Evolutionary conservation across 2,113 vertebrate genomes (phyloP).

Genomic region (Charina bottae): DNA sequence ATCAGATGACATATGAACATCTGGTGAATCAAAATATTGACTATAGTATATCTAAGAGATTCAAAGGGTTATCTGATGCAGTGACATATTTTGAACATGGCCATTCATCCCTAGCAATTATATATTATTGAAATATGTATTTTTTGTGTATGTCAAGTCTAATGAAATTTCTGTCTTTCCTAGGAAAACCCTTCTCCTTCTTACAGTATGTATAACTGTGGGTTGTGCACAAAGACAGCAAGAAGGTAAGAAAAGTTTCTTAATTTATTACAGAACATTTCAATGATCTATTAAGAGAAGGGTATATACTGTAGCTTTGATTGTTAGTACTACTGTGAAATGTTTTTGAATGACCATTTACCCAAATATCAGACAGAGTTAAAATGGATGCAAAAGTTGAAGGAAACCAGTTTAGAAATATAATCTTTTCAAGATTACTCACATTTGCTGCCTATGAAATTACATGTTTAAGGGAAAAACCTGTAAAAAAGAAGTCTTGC

Average conservation of each 20-base stretch:
- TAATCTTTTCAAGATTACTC: constrained; percentile 78
- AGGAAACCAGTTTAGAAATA: constrained; percentile 67
- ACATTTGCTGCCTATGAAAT: constrained; percentile 74
- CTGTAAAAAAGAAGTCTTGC: constrained; percentile 76
- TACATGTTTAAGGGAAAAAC: constrained; percentile 75
- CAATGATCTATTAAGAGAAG: constrained; percentile 26
- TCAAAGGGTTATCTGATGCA: neutral
- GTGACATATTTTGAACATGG: neutral
- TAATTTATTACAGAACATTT: constrained; percentile 21
- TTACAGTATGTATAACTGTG: constrained; percentile 86
- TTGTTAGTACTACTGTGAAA: constrained; percentile 35
- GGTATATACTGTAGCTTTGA: constrained; percentile 1
- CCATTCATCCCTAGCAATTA: neutral
- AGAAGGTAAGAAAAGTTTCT: constrained; percentile 73
- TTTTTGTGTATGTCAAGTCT: neutral
- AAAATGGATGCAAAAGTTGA: constrained; percentile 57
- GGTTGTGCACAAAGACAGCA: constrained; percentile 79
- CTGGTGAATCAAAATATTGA: neutral
- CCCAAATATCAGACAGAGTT: constrained; percentile 53
- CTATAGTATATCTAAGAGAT: neutral
- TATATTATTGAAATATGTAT: neutral
- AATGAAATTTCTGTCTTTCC: constrained; percentile 29
- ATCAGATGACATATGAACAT: neutral
- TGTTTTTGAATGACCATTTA: constrained; percentile 39
- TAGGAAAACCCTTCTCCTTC: constrained; percentile 87